These are phyloP conservation scores for Athalia cordata DNA, from an alignment of 2,888 invertebrate genomes.

Conservation along the genomic window DNA sequence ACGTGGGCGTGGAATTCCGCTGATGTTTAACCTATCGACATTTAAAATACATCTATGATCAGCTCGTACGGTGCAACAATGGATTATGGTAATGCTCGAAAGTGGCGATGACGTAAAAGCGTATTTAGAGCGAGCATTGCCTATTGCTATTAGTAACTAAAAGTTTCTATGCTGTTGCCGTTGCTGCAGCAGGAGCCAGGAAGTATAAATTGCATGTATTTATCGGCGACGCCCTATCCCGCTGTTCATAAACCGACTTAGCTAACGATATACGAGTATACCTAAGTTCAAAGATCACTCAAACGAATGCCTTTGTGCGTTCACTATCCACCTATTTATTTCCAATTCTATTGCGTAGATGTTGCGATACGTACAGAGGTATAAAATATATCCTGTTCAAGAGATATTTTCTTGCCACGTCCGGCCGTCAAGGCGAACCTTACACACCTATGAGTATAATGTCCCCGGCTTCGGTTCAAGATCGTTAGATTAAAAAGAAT, in stretches of 20 bases:
- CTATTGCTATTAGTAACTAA: too few relatives aligned
- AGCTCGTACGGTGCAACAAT: constrained; percentile 56
- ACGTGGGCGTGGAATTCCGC: too few relatives aligned
- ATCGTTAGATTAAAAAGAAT: neutral
- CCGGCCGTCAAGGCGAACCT: constrained; percentile 33
- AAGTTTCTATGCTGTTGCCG: too few relatives aligned
- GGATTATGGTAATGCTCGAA: constrained; percentile 62
- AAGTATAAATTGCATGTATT: constrained; percentile 65
- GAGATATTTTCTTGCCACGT: constrained; percentile 29
- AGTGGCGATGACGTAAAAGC: constrained; percentile 63
- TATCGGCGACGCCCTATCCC: constrained; percentile 49
- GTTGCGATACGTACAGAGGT: neutral
- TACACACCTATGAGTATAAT: neutral
- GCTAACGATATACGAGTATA: constrained; percentile 3
- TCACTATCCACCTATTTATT: constrained; percentile 17
- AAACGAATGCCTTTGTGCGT: constrained; percentile 32
- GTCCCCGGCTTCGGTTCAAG: neutral
- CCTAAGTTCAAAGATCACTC: constrained; percentile 38
- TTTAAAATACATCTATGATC: neutral
- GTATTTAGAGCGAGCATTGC: constrained; percentile 44
- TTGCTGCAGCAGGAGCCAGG: too few relatives aligned
- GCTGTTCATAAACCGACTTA: neutral
- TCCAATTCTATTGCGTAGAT: neutral
- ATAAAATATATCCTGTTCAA: constrained; percentile 25
- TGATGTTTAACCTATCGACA: neutral